Evolutionary conservation across 2,888 invertebrate genomes (phyloP), one percentile per base, ranked within the genome.

Genomic region (Sipha maydis): DNA sequence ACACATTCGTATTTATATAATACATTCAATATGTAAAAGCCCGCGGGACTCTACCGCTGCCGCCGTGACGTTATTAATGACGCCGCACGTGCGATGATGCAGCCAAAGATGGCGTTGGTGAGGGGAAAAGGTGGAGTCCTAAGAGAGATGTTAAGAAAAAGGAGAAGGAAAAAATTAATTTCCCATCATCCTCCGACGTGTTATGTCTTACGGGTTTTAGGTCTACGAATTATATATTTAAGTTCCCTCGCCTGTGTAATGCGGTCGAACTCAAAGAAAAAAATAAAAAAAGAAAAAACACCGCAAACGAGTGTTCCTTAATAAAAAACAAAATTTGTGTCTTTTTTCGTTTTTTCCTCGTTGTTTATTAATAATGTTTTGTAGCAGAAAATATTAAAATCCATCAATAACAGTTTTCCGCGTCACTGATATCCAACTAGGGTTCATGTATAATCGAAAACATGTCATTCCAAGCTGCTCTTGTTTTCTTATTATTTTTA

Each of bases 391-490:
- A 79, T 56, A 28, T n/a, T n/a, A 54, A 54, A 31, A 54, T 73
- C 34, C 31, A 34, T 38, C 7, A 38, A 41, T 80, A 48, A 75
- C 25, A 41, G 38, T 61, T 61, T 84, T 84, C 75, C 84, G 8
- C 56, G 75, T 19, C 75, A 76, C 56, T 21, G 75, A 84, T 76
- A 56, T 83, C n/a, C 56, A 69, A 9, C 21, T 25, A 61, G 25
- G 21, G 61, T 21, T 61, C 61, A 28, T 21, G 84, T 25, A 61
- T 76, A 84, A 61, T 83, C 61, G 5, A 84, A 76, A 75, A 84
- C 75, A 41, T 61, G 84, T 84, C 84, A 61, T 84, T 28, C 21
- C 75, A 76, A 83, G 75, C 84, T 84, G 73, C 83, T 54, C 54
- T 83, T 34, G 48, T 54, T 71, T 71, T 48, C 48, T 71, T 82